These are phyloP conservation scores for Anastatus disparis DNA, from an alignment of 1,140 invertebrate species.

Conservation along the genomic window DNA sequence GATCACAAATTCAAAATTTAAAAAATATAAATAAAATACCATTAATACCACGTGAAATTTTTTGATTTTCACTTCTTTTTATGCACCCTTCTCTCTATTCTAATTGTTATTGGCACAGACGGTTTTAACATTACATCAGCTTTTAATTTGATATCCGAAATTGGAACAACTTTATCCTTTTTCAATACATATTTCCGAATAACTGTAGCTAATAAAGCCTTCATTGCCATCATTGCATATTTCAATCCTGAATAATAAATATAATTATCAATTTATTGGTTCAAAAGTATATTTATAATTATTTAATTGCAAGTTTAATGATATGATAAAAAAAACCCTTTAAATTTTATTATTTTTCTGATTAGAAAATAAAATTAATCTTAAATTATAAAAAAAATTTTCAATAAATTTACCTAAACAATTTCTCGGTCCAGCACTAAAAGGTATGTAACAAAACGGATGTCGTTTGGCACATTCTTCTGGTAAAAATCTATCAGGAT, in stretches of 20 bases:
- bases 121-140: slow-evolving; percentile 50
- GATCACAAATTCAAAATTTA: too few relatives aligned
- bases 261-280: too few relatives aligned
- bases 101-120: slow-evolving; percentile 39
- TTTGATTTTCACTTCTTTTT: too few relatives aligned
- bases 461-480: slow-evolving; percentile 65
- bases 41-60: too few relatives aligned
- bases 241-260: slow-evolving; percentile 62
- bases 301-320: too few relatives aligned
- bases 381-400: too few relatives aligned
- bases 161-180: slow-evolving; percentile 46
- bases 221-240: slow-evolving; percentile 73
- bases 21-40: too few relatives aligned
- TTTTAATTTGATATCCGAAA: slow-evolving; percentile 53
- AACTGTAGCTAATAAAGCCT: slow-evolving; percentile 66
- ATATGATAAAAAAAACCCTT: too few relatives aligned
- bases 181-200: slow-evolving; percentile 69
- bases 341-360: too few relatives aligned
- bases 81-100: slow-evolving; percentile 42
- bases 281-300: too few relatives aligned
- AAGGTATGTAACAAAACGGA: slow-evolving; percentile 69
- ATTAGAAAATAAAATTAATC: too few relatives aligned
- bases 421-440: slow-evolving; percentile 71
- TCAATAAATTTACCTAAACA: slow-evolving; percentile 68
- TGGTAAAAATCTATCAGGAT: slow-evolving; percentile 75